These are phyloP conservation scores for Rhynchophorus ferrugineus DNA, from an alignment of 1,140 invertebrate species.

Conservation along the genomic window DNA sequence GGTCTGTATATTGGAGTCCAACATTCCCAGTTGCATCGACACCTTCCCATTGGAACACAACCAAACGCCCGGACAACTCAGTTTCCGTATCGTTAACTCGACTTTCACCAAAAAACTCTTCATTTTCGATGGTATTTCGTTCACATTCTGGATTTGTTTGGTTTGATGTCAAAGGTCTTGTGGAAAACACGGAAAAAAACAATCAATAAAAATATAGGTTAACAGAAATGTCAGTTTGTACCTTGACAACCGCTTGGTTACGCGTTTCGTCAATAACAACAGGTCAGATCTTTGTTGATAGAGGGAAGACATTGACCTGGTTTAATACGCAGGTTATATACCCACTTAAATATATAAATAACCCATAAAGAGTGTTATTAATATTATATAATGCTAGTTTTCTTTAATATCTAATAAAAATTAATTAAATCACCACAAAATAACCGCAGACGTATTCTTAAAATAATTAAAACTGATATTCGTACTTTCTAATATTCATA, in stretches of 20 bases:
- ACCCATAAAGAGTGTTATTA: not conserved
- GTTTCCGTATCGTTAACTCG: constrained; percentile 37
- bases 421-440: too few relatives aligned
- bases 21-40: constrained; percentile 50
- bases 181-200: not conserved
- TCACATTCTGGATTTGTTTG: not conserved
- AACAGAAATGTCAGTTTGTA: constrained; percentile 11
- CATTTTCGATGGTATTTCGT: not conserved
- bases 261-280: not conserved
- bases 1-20: constrained; percentile 54
- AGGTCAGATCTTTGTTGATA: not conserved
- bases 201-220: constrained; percentile 7
- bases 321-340: too few relatives aligned
- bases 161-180: not conserved
- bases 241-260: constrained; percentile 11
- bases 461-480: too few relatives aligned
- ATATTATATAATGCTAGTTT: not conserved
- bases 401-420: too few relatives aligned
- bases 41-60: constrained; percentile 62
- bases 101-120: constrained; percentile 36
- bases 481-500: too few relatives aligned
- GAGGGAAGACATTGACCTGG: not conserved
- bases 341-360: too few relatives aligned
- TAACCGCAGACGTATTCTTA: too few relatives aligned
- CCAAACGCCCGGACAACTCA: constrained; percentile 68